Conservation (phyloP, 2,797 vertebrate species). For the Lepilemur ruficaudatus region DNA sequence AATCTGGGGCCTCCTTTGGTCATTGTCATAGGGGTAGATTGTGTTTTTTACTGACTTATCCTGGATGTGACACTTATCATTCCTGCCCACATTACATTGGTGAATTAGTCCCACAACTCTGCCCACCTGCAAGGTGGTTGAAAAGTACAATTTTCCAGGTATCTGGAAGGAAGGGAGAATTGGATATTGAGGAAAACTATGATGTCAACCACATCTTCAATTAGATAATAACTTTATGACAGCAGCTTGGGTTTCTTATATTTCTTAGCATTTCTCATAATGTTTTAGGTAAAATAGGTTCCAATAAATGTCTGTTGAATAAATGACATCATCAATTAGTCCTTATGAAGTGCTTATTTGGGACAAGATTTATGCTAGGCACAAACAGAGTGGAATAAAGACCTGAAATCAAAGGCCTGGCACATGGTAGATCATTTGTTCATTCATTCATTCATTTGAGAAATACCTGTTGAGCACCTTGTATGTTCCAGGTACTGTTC, state of each 20-base stretch:
- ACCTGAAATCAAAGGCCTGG: not conserved
- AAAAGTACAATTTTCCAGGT: not conserved
- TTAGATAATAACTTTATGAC: not conserved
- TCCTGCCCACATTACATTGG: not conserved
- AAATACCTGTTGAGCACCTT: not conserved
- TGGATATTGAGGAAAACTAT: not conserved
- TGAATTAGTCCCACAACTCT: not conserved
- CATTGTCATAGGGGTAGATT: not conserved
- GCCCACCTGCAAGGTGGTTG: not conserved
- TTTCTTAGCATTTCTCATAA: not conserved
- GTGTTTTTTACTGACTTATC: not conserved
- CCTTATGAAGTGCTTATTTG: conserved; percentile 29
- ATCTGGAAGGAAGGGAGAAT: not conserved
- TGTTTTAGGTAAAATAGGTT: not conserved
- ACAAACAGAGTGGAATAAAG: not conserved
- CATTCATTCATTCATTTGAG: not conserved
- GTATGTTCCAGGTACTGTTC: not conserved
- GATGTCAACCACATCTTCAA: not conserved
- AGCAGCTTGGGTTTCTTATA: not conserved
- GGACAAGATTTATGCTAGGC: not conserved
- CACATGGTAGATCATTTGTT: not conserved
- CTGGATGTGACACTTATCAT: not conserved
- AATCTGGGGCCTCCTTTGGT: not conserved
- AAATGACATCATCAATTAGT: not conserved
- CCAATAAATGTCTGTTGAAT: not conserved